Base-by-base conservation (phyloP, 2,113 vertebrate genomes). In the Bubo scandiacus region DNA sequence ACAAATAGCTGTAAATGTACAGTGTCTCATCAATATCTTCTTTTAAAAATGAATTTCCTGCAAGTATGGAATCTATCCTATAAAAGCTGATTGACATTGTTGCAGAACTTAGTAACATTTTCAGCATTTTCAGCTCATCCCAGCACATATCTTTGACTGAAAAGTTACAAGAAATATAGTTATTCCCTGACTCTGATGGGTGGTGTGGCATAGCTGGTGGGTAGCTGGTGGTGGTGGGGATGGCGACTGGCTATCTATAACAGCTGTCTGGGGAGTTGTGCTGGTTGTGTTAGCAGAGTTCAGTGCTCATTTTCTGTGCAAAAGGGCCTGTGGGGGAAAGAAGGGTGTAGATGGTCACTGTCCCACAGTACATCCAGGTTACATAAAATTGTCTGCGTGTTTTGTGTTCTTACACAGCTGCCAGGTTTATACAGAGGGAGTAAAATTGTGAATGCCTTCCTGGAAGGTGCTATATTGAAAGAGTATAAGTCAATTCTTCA, bases 311-410 rank as follows among this genome's bases (percentile, higher is more conserved):
- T 29, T 55, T 36, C 68, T 14, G 8, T 23, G 30, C 40, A 30
- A 27, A 89, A 20, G 15, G 40, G 22, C 14, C 29, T 55, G 40
- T 19, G 27, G 25, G 26, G 22, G 32, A 19, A 49, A 51, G 18
- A 43, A 67, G 17, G 42, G 38, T 79, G 57, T 49, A 4, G 14
- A 27, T 32, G 62, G 16, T 54, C 63, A 2, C 36, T 15, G 19
- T 49, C 13, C 26, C 34, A 51, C 10, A 26, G 49, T 20, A 47
- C 12, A 27, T 62, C 6, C 49, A 57, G 45, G 34, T 58, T 42
- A 25, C 0, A 1, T 15, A 10, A 34, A 42, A 42, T 5, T 8
- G 3, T 47, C n/a, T 51, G 6, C 21, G 9, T 3, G 2, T 1
- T 0, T 4, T 29, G 25, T 47, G 49, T 16, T 67, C 66, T 72